Conservation (phyloP, 2,888 invertebrate species). For the Drosophila neonasuta region DNA sequence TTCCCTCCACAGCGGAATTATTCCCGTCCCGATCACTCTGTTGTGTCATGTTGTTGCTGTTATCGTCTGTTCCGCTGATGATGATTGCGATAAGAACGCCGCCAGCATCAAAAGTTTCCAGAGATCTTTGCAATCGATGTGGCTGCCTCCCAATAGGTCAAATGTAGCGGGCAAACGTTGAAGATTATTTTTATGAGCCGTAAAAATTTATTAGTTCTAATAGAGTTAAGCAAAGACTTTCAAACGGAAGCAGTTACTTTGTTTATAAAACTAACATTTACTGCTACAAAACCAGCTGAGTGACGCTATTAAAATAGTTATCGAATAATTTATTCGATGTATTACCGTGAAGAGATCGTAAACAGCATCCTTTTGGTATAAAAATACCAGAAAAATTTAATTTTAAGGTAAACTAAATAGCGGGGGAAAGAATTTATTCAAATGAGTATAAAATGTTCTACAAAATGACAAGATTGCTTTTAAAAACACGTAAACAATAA, state of each 20-base stretch:
- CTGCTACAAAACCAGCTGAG: background rate
- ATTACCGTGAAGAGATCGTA: too few species aligned
- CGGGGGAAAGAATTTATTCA: too few species aligned
- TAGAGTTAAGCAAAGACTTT: too few species aligned
- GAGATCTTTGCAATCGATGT: background rate
- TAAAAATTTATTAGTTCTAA: background rate
- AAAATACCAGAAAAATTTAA: too few species aligned
- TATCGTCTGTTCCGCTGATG: background rate
- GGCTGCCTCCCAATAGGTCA: background rate
- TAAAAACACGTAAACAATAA: too few species aligned
- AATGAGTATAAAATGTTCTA: too few species aligned
- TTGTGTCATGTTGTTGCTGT: constrained; percentile 11
- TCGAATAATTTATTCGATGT: background rate
- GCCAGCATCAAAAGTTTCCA: constrained; percentile 1
- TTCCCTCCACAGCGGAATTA: background rate
- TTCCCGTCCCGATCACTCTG: background rate
- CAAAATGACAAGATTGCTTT: too few species aligned
- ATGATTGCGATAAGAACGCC: background rate
- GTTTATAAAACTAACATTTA: background rate
- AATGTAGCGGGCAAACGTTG: background rate
- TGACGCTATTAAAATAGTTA: background rate
- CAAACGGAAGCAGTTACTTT: background rate
- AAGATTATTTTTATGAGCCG: background rate
- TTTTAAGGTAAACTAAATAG: too few species aligned
- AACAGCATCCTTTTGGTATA: too few species aligned